Evolutionary conservation across 2,797 vertebrate species (phyloP).

Genomic region (Pangasius krempfi): DNA sequence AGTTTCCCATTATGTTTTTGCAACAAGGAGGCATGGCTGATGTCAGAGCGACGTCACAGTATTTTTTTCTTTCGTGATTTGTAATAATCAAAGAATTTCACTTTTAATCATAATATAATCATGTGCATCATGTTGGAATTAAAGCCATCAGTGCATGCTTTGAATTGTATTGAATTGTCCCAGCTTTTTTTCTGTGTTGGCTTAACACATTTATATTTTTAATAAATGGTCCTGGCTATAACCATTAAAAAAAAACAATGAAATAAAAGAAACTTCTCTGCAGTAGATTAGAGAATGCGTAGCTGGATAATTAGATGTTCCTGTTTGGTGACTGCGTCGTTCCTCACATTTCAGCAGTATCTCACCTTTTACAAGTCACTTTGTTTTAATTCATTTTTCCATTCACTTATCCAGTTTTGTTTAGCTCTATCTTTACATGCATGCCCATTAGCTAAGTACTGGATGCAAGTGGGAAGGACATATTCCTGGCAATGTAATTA

Average conservation of each 20-base stretch:
- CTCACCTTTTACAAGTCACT: neutral
- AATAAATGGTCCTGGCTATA: neutral
- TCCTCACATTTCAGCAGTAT: neutral
- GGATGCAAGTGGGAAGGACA: neutral
- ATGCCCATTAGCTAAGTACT: neutral
- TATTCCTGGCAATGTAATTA: neutral
- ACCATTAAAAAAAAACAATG: too few species aligned
- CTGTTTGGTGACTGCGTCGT: neutral
- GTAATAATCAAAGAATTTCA: too few species aligned
- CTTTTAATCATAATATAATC: neutral
- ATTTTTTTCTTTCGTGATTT: too few species aligned
- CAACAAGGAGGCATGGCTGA: too few species aligned
- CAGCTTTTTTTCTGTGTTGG: neutral
- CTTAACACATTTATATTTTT: neutral
- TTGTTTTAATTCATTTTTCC: neutral
- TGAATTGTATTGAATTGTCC: neutral
- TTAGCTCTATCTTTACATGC: neutral
- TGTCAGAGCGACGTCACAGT: too few species aligned
- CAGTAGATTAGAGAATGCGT: neutral
- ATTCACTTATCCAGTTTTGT: neutral
- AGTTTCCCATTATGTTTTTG: neutral
- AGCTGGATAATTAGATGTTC: neutral
- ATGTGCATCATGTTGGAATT: neutral
- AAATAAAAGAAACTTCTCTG: neutral
- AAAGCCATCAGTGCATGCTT: neutral